phyloP scores from a whole-genome alignment of 2,888 invertebrate species.

The Cantharis nigra region DNA sequence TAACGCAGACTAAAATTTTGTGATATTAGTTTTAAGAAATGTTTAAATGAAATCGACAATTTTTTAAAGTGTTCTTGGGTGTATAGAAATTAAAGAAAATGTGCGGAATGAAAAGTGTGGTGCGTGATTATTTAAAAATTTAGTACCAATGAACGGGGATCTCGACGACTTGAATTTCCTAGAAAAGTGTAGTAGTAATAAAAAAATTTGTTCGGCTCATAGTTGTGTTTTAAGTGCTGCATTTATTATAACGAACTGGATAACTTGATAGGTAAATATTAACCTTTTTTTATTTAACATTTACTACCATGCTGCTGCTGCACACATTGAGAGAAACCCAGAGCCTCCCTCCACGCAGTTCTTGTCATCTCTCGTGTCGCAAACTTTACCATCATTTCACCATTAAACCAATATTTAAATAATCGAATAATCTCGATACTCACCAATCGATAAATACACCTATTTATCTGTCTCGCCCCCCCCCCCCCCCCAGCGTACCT shows the following conservation, averaged over 20 bases:
- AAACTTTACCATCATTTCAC: not conserved
- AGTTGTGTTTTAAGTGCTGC: not conserved
- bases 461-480: not conserved
- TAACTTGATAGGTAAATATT: not conserved
- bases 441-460: not conserved
- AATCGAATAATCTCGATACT: not conserved
- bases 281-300: not conserved
- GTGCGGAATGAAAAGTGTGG: not conserved
- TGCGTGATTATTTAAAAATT: not conserved
- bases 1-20: constrained; percentile 13
- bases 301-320: not conserved
- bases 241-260: not conserved
- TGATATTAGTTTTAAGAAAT: constrained; percentile 9
- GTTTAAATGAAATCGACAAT: not conserved
- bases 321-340: not conserved
- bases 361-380: not conserved
- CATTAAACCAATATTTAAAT: not conserved
- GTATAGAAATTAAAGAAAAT: not conserved
- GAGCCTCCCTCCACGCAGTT: not conserved
- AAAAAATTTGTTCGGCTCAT: not conserved
- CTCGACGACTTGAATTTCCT: not conserved
- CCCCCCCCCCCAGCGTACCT: not conserved
- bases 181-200: not conserved
- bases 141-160: not conserved
- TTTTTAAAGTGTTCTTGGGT: not conserved